phyloP scores from a whole-genome alignment of 2,113 vertebrate genomes.

The Cepphus grylle region DNA sequence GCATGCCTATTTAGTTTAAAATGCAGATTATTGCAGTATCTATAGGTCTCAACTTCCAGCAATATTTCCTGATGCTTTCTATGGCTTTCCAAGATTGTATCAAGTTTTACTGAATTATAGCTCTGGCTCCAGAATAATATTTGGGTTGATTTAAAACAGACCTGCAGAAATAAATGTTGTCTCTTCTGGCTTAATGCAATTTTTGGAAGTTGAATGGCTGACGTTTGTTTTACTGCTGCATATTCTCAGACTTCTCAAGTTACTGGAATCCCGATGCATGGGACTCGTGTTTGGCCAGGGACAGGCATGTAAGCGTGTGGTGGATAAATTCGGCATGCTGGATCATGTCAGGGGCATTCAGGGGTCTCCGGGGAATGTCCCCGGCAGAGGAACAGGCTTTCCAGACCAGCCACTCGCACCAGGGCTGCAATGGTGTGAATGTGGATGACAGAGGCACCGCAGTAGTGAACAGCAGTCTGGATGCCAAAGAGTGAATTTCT shows the following conservation, averaged over 20 bases:
- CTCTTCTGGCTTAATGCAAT: slow-evolving; percentile 10
- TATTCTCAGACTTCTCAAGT: slow-evolving; percentile 20
- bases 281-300: not conserved
- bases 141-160: slow-evolving; percentile 60
- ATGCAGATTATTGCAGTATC: not conserved
- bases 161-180: slow-evolving; percentile 47
- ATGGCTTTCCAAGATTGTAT: slow-evolving; percentile 32
- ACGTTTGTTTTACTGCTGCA: slow-evolving; percentile 13
- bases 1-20: not conserved
- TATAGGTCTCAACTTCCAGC: not conserved
- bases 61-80: not conserved
- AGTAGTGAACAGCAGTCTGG: not conserved
- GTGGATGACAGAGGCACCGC: rapidly evolving
- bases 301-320: not conserved
- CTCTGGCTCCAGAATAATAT: slow-evolving; percentile 16
- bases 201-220: not conserved
- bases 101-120: slow-evolving; percentile 48
- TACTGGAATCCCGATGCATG: not conserved
- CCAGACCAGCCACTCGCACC: not conserved
- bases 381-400: not conserved
- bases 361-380: rapidly evolving
- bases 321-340: not conserved
- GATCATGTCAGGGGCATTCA: not conserved
- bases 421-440: not conserved
- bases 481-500: not conserved